phyloP scores from a whole-genome alignment of 2,797 vertebrate genomes.

The Phrynocephalus vlangalii region DNA sequence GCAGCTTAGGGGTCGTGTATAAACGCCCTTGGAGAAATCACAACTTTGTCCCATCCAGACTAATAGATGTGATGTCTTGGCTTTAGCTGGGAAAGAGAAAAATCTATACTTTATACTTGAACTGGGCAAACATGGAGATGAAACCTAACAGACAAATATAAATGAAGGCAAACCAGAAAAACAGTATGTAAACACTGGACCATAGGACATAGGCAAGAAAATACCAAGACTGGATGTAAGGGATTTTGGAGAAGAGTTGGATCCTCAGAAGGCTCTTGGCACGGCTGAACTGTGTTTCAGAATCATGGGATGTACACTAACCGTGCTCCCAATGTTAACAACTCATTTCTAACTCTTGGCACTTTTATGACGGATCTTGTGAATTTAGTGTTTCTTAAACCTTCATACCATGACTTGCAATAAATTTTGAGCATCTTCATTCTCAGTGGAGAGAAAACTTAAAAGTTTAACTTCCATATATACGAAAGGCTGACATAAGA shows the following conservation, averaged over 20 bases:
- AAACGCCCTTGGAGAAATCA: no score
- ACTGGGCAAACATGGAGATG: background rate
- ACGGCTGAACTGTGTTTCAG: background rate
- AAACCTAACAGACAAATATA: background rate
- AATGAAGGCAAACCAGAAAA: fast-evolving
- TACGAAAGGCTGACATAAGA: conserved; percentile 24
- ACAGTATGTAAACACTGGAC: fast-evolving
- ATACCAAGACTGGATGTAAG: background rate
- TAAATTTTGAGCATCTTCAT: conserved; percentile 30
- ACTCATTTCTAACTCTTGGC: conserved; percentile 27
- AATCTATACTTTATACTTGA: background rate
- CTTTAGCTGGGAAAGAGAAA: background rate
- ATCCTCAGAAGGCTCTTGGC: background rate
- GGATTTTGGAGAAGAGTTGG: background rate
- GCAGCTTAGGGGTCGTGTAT: no score
- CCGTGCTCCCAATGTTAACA: conserved; percentile 25
- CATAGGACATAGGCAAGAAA: background rate
- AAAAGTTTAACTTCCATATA: background rate
- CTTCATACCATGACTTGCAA: conserved; percentile 19
- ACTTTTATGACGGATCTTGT: conserved; percentile 21
- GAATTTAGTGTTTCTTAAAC: conserved; percentile 34
- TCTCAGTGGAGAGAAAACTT: conserved; percentile 14
- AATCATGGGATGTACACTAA: background rate
- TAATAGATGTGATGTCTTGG: background rate
- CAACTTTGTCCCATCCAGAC: background rate